phyloP scores from a whole-genome alignment of 1,140 invertebrate genomes.

The Drosophila azteca region DNA sequence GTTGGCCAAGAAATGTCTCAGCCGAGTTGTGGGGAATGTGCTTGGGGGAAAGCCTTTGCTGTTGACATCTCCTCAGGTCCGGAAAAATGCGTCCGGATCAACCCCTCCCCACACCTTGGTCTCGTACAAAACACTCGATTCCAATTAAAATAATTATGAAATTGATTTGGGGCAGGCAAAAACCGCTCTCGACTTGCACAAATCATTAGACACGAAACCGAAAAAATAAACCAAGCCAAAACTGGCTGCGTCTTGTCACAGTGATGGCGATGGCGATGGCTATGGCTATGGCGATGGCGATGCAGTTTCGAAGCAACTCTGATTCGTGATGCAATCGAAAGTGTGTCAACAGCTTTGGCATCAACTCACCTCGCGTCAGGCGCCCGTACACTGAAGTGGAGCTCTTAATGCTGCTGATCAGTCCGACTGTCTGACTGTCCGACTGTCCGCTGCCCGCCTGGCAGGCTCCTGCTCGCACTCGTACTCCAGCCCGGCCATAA shows the following conservation, averaged over 20 bases:
- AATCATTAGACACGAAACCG: constrained; percentile 67
- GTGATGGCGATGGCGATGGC: constrained; percentile 36
- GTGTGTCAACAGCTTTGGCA: constrained; percentile 75
- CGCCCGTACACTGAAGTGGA: constrained; percentile 35
- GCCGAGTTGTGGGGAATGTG: constrained; percentile 7
- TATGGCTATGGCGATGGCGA: constrained; percentile 18
- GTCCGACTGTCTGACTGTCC: neutral
- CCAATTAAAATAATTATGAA: constrained; percentile 75
- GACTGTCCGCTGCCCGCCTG: too few species aligned
- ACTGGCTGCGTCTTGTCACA: constrained; percentile 71
- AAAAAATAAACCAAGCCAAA: constrained; percentile 72
- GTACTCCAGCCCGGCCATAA: constrained; percentile 23
- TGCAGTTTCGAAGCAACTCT: constrained; percentile 26
- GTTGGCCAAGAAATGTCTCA: constrained; percentile 38
- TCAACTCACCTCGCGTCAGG: constrained; percentile 38
- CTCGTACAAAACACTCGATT: neutral
- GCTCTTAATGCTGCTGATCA: constrained; percentile 45
- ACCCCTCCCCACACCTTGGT: neutral
- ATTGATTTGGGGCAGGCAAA: constrained; percentile 57
- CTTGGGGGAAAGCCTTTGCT: neutral
- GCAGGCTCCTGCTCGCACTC: neutral
- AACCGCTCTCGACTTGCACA: constrained; percentile 31
- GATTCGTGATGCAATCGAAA: constrained; percentile 73
- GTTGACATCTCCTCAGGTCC: neutral
- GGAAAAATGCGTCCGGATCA: constrained; percentile 6